Evolutionary conservation across 2,888 invertebrate species (phyloP).

Genomic region (Abscondita cerata): DNA sequence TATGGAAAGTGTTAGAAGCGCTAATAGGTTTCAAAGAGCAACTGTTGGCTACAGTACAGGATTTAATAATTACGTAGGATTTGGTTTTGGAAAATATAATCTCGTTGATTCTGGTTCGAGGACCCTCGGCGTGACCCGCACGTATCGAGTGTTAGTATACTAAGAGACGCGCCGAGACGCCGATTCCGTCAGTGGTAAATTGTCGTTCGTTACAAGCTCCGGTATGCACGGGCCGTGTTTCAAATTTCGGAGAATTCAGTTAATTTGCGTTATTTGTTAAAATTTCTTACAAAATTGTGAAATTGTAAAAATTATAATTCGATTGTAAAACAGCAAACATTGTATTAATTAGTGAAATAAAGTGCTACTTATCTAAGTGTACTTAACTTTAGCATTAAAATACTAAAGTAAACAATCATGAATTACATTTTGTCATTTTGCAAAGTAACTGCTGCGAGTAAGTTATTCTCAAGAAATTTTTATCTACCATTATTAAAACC

Average conservation of each 20-base stretch:
- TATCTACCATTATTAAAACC: slow-evolving; percentile 84
- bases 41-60: slow-evolving; percentile 3
- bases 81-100: slow-evolving; percentile 29
- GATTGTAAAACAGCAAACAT: slow-evolving; percentile 21
- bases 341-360: slow-evolving; percentile 27
- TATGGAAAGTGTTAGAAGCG: slow-evolving; percentile 51
- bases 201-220: slow-evolving; percentile 12
- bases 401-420: slow-evolving; percentile 38
- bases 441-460: slow-evolving; percentile 82
- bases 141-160: slow-evolving; percentile 25
- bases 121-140: slow-evolving; percentile 25
- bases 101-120: slow-evolving; percentile 23
- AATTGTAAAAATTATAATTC: not conserved
- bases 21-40: not conserved
- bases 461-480: slow-evolving; percentile 81
- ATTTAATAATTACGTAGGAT: slow-evolving; percentile 23
- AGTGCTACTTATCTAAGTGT: slow-evolving; percentile 21
- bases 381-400: not conserved
- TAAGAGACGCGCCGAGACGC: slow-evolving; percentile 29
- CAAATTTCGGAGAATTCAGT: slow-evolving; percentile 6
- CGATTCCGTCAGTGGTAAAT: slow-evolving; percentile 25
- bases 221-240: slow-evolving; percentile 5
- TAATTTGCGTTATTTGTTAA: slow-evolving; percentile 9
- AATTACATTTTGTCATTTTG: slow-evolving; percentile 67
- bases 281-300: slow-evolving; percentile 1